Base-by-base conservation (phyloP, 2,113 vertebrate species). In the Pituophis catenifer region DNA sequence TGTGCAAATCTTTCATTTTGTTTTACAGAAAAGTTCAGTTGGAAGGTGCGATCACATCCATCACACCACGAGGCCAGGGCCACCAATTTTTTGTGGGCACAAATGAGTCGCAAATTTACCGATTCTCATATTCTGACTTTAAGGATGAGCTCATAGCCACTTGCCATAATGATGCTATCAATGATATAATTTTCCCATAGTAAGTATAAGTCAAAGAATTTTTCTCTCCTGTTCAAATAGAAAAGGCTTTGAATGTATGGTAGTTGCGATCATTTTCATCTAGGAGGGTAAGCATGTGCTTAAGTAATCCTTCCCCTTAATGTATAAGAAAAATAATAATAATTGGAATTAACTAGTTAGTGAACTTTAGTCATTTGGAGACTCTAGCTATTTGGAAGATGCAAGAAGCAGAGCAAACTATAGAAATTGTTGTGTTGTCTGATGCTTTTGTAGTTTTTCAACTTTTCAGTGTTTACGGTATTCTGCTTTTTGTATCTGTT, bases 61-160 rank as follows among this genome's bases (percentile, higher is more conserved):
- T 99, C 89, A 95, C 98, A 0, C 54, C 97, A 10, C 95, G 97
- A 93, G 98, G 97, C 89, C 98, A 98, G 65, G 98, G 97, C 1
- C 97, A 98, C 88, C 98, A 98, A 94, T 98, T 99, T 96, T 98
- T 98, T 50, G 95, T 98, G 0, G 99, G 99, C 50, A 99, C 99
- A 0, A 97, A 98, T 7, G 95, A 97, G 6, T 97, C 98, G 11
- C 98, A 99, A 96, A 98, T 99, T 59, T 98, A 98, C 62, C 93
- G 93, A 11, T 91, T 99, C 58, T 95, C 89, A 93, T 98, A 96
- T 95, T 94, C 97, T 0, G 97, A 98, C 29, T 99, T 99, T 94
- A 97, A 97, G 94, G 98, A 98, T 59, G 98, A 98, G 89, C 98
- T 99, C 70, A 94, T 99, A 4, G 89, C 97, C 9, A 97, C 98